Base-by-base conservation (phyloP, 1,140 invertebrate genomes). In the Agrypnia vestita region DNA sequence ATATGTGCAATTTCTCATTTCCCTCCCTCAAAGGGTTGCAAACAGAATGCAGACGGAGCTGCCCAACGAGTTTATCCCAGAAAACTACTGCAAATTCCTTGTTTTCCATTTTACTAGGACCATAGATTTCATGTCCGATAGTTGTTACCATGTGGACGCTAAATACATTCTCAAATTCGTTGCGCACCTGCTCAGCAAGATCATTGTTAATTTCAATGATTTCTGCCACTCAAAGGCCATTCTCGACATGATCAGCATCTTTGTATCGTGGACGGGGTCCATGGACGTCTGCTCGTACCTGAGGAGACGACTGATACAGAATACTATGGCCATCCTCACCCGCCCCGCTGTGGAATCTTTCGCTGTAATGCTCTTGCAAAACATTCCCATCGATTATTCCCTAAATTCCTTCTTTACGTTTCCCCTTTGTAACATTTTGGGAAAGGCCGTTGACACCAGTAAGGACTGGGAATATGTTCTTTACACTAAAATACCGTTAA, bases 1-100 rank as follows among this genome's bases (percentile, higher is more conserved):
- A 43, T 90, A 90, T 15, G 86, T 94, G 0, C 93, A 94, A 84
- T 84, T 92, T 35, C 76, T 95, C 51, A 85, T 92, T 0, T 93
- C 93, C 1, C 81, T 95, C 62, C 94, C 94, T 0, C 92, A 89
- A 82, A 86, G 92, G 80, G 86, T 95, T 0, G 93, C 93, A 4
- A 96, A 96, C 85, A 90, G 89, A 80, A 79, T 93, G 9, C 84
- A 92, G 56, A 86, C 85, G 0, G 86, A 92, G 55, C 86, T 91
- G 1, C 90, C 92, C 0, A 86, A 91, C 49, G 87, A 90, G n/a
- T 95, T 94, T 84, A 85, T 88, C 0, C 85, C 89, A 0, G 86
- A 91, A n/a, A 87, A 88, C 17, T 95, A 91, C 85, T 86, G 90
- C 0, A 91, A 90, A 77, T 83, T 92, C n/a, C 83, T 95, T 0